Conservation (phyloP, 2,113 vertebrate genomes). For the Apistogramma diplotaenia region DNA sequence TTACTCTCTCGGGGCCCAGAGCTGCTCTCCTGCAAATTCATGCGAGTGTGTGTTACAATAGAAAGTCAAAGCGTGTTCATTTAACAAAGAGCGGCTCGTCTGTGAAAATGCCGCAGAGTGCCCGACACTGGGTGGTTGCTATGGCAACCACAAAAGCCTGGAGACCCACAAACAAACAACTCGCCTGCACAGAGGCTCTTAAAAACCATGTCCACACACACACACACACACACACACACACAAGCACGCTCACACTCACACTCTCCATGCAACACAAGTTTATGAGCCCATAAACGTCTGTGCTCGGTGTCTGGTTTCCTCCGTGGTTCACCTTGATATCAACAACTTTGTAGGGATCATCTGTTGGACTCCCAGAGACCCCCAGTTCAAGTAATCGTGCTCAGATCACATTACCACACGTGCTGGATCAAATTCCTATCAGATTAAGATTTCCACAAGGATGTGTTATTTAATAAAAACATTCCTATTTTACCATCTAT, state of each 20-base stretch:
- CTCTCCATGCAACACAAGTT: slow-evolving; percentile 20
- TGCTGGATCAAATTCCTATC: neutral
- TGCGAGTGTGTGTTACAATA: slow-evolving; percentile 5
- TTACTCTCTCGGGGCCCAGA: slow-evolving; percentile 24
- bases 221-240: neutral
- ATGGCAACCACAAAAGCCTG: slow-evolving; percentile 61
- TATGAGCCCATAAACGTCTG: slow-evolving; percentile 24
- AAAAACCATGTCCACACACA: slow-evolving; percentile 4
- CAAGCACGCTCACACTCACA: neutral
- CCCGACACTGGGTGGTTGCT: slow-evolving; percentile 48
- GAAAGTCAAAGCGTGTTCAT: slow-evolving; percentile 40
- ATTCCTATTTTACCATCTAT: neutral
- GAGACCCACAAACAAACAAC: slow-evolving; percentile 68
- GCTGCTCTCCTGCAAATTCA: slow-evolving; percentile 44
- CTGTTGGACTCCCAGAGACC: neutral
- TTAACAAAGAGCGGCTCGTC: slow-evolving; percentile 38
- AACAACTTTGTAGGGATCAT: neutral
- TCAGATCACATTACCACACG: neutral
- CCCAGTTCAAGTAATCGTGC: neutral
- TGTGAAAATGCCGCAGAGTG: slow-evolving; percentile 65
- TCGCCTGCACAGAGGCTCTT: slow-evolving; percentile 8
- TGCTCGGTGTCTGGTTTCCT: neutral
- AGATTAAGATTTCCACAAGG: neutral
- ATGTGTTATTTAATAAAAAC: neutral
- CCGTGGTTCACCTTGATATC: neutral